Percentiles rank a stretch among this genome's conserved stretches.
phyloP scores from a whole-genome alignment of 2,113 vertebrate species.

The Cyprinodon brontotheroides region DNA sequence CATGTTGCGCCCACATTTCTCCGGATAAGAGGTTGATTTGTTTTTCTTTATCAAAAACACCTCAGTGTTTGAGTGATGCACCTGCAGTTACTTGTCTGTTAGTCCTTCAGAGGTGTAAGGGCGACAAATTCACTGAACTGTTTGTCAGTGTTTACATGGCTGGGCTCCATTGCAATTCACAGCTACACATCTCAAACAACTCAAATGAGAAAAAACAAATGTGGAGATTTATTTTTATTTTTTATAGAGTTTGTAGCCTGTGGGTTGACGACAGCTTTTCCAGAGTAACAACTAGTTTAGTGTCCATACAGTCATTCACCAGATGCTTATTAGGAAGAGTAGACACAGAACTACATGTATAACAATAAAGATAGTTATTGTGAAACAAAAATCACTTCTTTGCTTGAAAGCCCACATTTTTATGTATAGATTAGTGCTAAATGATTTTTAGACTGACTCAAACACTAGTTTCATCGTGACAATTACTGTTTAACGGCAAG shows the following conservation, averaged over 20 bases:
- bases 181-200: background rate
- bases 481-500: background rate
- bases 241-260: background rate
- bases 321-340: background rate
- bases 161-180: slow-evolving; percentile 6
- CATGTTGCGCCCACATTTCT: background rate
- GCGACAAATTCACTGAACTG: background rate
- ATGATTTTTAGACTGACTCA: background rate
- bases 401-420: background rate
- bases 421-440: background rate
- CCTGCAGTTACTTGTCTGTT: background rate
- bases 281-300: background rate
- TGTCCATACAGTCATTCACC: background rate
- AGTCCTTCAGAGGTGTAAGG: background rate
- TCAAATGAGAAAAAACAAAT: background rate
- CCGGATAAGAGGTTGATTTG: slow-evolving; percentile 13
- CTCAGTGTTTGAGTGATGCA: background rate
- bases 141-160: background rate
- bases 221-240: slow-evolving; percentile 3
- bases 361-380: background rate
- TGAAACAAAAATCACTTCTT: background rate
- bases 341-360: background rate
- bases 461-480: background rate
- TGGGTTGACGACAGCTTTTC: background rate
- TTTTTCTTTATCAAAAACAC: slow-evolving; percentile 12